Conservation (phyloP, 2,113 vertebrate species). For the Calcarius ornatus region DNA sequence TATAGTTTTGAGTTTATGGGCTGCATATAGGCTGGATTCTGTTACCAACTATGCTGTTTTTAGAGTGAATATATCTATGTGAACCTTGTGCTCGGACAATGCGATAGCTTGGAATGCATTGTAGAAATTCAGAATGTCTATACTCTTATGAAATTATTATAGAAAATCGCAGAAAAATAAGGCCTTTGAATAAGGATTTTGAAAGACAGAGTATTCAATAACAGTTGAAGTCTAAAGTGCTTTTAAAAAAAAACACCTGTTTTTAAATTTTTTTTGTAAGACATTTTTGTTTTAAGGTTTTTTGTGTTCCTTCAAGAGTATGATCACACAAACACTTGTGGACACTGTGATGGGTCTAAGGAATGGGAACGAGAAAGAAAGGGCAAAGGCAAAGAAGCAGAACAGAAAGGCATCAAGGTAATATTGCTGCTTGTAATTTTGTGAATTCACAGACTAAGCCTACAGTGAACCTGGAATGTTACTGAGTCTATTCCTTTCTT, state of each 20-base stretch:
- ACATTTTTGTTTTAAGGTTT: neutral
- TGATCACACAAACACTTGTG: neutral
- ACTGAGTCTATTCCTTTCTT: neutral
- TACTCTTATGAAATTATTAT: neutral
- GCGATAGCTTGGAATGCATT: too few relatives aligned
- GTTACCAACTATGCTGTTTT: neutral
- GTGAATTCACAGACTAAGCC: neutral
- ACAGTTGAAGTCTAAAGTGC: neutral
- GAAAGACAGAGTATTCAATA: neutral
- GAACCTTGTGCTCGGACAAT: neutral
- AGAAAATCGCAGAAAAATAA: neutral
- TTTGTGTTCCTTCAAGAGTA: neutral
- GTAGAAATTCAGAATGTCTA: neutral
- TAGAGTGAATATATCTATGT: neutral
- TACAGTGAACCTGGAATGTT: neutral
- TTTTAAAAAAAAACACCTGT: too few relatives aligned
- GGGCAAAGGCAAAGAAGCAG: neutral
- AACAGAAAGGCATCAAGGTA: neutral
- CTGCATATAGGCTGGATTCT: neutral
- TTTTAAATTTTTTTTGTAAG: neutral
- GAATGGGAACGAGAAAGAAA: neutral
- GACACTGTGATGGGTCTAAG: neutral
- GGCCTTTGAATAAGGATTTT: fast-evolving
- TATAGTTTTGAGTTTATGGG: neutral
- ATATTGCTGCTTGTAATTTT: neutral